phyloP scores from a whole-genome alignment of 2,113 vertebrate species.

The Microcebus ravelobensis region DNA sequence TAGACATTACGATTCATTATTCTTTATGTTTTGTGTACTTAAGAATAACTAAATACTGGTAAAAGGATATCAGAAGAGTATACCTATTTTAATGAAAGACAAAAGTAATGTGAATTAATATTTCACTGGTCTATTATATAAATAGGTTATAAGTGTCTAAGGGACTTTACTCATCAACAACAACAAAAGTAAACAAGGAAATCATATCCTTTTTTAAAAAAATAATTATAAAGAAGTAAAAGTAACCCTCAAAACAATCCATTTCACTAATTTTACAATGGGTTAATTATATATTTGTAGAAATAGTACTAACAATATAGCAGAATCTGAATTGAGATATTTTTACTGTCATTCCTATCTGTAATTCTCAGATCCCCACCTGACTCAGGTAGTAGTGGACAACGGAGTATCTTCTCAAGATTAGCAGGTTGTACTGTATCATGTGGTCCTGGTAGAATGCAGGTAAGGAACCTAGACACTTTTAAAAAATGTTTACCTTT shows the following conservation, averaged over 20 bases:
- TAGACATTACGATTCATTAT: not conserved
- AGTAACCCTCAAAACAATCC: not conserved
- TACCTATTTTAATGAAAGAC: not conserved
- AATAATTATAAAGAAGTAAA: constrained; percentile 9
- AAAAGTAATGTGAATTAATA: not conserved
- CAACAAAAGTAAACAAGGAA: constrained; percentile 7
- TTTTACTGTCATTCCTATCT: not conserved
- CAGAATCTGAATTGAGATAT: not conserved
- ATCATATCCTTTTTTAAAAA: not conserved
- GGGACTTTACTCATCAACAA: constrained; percentile 28
- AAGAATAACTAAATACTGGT: not conserved
- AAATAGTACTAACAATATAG: not conserved
- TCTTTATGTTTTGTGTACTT: not conserved
- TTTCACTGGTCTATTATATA: not conserved
- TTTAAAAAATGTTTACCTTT: not conserved
- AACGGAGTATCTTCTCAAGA: not conserved
- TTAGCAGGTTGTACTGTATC: not conserved
- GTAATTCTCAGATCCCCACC: not conserved
- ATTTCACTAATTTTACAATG: not conserved
- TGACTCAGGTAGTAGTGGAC: not conserved
- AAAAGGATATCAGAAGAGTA: not conserved
- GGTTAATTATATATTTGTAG: not conserved
- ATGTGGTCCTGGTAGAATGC: not conserved
- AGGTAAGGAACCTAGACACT: not conserved
- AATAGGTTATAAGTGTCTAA: not conserved